phyloP scores from a whole-genome alignment of 2,888 invertebrate genomes.

The Tipula lateralis region DNA sequence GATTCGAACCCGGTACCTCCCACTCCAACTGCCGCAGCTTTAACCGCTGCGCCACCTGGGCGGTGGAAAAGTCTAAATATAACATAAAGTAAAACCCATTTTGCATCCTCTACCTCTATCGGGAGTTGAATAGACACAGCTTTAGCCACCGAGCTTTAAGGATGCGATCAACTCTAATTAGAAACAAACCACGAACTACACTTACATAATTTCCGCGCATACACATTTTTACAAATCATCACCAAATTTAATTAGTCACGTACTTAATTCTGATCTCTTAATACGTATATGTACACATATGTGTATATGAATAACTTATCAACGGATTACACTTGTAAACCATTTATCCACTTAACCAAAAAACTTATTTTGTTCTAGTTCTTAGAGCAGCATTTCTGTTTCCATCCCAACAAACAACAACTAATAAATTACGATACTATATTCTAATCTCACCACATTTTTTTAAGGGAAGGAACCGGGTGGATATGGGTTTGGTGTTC shows the following conservation, averaged over 20 bases:
- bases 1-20: too few relatives aligned
- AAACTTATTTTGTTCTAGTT: not conserved
- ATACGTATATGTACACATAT: not conserved
- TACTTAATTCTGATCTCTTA: not conserved
- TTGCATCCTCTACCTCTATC: too few relatives aligned
- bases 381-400: not conserved
- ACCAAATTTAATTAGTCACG: not conserved
- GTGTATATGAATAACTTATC: not conserved
- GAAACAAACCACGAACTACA: not conserved
- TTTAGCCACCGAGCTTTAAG: too few relatives aligned
- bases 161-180: too few relatives aligned
- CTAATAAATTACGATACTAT: not conserved
- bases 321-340: not conserved
- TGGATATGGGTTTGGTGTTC: not conserved
- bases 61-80: too few relatives aligned
- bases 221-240: not conserved
- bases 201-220: not conserved
- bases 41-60: too few relatives aligned
- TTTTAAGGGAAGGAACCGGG: too few relatives aligned
- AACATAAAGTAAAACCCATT: too few relatives aligned
- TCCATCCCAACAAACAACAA: not conserved
- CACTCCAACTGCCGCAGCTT: too few relatives aligned
- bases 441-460: not conserved
- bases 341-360: conserved; percentile 9
- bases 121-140: too few relatives aligned